phyloP scores from a whole-genome alignment of 2,797 vertebrate species.

The Alosa sapidissima region DNA sequence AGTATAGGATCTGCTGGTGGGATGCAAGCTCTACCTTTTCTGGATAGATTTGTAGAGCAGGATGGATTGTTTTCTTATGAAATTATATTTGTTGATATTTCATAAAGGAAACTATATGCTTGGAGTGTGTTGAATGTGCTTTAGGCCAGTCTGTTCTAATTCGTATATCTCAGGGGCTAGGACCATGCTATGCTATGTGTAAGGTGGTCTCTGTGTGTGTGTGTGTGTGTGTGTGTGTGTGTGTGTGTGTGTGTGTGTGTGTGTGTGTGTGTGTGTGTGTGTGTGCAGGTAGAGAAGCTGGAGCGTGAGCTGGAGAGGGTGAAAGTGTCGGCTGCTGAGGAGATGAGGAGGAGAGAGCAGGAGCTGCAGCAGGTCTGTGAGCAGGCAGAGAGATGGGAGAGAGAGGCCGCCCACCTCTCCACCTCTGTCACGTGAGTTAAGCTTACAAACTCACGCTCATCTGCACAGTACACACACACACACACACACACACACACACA shows the following conservation, averaged over 20 bases:
- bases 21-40: background rate
- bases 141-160: background rate
- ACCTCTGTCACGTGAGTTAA: conserved; percentile 40
- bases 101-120: too few species aligned
- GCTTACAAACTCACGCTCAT: background rate
- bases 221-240: background rate
- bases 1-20: background rate
- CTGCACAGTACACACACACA: background rate
- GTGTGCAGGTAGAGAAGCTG: conserved; percentile 67
- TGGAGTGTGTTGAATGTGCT: background rate
- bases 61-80: background rate
- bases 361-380: conserved; percentile 59
- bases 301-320: conserved; percentile 75
- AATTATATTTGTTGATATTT: too few species aligned
- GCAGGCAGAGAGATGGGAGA: conserved; percentile 69
- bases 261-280: background rate
- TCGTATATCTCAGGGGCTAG: background rate
- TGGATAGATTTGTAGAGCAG: background rate
- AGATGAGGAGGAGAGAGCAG: conserved; percentile 66
- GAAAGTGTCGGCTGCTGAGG: conserved; percentile 62
- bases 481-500: background rate
- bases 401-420: conserved; percentile 39
- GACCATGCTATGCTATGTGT: background rate
- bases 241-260: background rate
- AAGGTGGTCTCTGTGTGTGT: background rate